A percentile compares a stretch with the other conserved stretches of the same genome.
These are phyloP conservation scores for Triops longicaudatus DNA, from an alignment of 1,140 invertebrate species.

Conservation along the genomic window DNA sequence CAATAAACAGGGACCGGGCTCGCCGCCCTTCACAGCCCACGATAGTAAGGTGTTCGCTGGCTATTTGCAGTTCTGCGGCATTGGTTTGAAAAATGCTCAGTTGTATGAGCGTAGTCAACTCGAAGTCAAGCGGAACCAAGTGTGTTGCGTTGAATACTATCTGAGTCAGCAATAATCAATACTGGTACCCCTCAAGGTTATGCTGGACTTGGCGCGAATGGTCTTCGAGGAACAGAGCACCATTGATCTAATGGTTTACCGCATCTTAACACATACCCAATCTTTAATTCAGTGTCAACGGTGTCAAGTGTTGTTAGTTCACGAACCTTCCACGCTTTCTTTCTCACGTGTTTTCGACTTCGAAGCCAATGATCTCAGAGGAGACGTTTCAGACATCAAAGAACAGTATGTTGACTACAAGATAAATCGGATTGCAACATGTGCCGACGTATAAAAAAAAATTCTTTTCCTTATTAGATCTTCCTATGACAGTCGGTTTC, in stretches of 20 bases:
- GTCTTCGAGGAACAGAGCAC: conserved; percentile 96
- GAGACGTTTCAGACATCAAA: conserved; percentile 63
- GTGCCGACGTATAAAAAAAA: background rate
- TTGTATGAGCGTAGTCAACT: conserved; percentile 86
- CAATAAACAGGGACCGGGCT: conserved; percentile 71
- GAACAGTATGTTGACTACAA: conserved; percentile 48
- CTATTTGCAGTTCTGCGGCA: conserved; percentile 92
- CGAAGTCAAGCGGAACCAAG: conserved; percentile 90
- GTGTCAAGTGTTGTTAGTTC: conserved; percentile 79
- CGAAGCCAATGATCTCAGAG: conserved; percentile 66
- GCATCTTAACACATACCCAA: conserved; percentile 89
- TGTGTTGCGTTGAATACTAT: conserved; percentile 34
- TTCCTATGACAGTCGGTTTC: conserved; percentile 81
- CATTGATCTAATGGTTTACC: conserved; percentile 86
- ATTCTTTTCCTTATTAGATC: conserved; percentile 42
- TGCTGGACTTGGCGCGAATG: conserved; percentile 86
- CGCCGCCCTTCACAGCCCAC: conserved; percentile 63
- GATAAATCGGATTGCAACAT: no score
- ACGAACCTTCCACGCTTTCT: conserved; percentile 76
- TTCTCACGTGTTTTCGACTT: conserved; percentile 88
- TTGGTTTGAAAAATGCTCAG: conserved; percentile 86
- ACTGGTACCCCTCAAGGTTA: conserved; percentile 50
- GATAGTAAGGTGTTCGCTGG: conserved; percentile 87
- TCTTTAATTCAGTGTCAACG: conserved; percentile 87
- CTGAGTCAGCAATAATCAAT: conserved; percentile 21